Evolutionary conservation across 2,888 invertebrate species (phyloP), one percentile per base, ranked within the genome.

Genomic region (Neoaliturus tenellus): DNA sequence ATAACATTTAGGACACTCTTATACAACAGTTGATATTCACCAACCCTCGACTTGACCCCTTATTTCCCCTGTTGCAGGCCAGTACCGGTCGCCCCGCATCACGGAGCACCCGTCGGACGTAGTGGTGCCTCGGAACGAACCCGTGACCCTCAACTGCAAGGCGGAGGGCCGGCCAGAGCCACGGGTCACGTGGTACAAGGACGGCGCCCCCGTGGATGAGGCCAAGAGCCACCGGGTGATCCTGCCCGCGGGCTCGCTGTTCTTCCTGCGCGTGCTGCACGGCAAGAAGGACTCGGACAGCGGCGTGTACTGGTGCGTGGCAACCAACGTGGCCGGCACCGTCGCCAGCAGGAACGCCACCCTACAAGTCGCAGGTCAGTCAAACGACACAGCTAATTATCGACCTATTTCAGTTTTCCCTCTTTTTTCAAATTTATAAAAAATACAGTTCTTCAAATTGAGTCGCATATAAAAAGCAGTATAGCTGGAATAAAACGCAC

Each of bases 71-170:
- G 87, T 91, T 91, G 23, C 93, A 97, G 97, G 94, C 89, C 97
- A 97, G 93, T 95, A 94, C 90, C 95, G 97, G 89, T 95, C 97
- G 73, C 99, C 99, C 5, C 94, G 97, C 87, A 99, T 99, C 91
- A 97, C 97, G 87, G 99, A 99, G 91, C 99, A 99, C 91, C 99
- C 99, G 84, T 95, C 97, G 87, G 98, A 99, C 92, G 96, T 98
- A 88, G 96, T 98, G 88, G 98, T 99, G 41, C 97, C 98, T 85
- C 96, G 97, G 91, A 98, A 98, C 90, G 98, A 99, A 90, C 99
- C 99, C 58, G 98, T 98, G 85, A 99, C 99, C 84, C 93, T 99
- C 87, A 97, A 98, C 90, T 99, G 99, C 91, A 98, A 98, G 89
- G 99, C 98, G 14, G 98, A 98, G 91, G 99, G 98, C 86, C 95